Evolutionary conservation across 2,113 vertebrate genomes (phyloP).

Genomic region (Carettochelys insculpta): DNA sequence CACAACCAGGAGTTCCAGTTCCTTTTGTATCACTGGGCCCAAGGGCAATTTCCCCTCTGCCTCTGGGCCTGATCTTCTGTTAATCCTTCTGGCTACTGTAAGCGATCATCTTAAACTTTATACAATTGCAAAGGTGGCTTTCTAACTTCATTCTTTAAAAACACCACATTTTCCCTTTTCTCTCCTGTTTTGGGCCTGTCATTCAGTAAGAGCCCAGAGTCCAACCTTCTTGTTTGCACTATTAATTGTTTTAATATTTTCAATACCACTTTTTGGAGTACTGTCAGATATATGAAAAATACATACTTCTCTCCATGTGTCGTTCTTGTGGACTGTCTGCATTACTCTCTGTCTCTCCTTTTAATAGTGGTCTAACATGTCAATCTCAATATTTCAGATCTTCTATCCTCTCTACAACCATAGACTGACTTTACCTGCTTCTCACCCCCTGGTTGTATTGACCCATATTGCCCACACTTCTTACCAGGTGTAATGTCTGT

Average conservation of each 20-base stretch:
- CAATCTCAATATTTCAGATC: neutral
- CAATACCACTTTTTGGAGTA: neutral
- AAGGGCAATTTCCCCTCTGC: no score
- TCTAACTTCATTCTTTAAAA: neutral
- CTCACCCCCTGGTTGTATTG: neutral
- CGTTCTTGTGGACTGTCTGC: neutral
- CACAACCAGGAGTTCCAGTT: no score
- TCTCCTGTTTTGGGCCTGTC: neutral
- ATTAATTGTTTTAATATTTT: neutral
- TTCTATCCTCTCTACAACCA: no score
- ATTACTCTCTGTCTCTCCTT: neutral
- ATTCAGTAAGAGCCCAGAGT: neutral
- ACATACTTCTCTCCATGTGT: neutral
- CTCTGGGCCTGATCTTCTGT: neutral
- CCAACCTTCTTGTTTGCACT: neutral
- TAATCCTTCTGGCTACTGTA: neutral
- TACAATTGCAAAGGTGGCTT: neutral
- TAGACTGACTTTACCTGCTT: neutral
- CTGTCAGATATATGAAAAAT: neutral
- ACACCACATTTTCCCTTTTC: neutral
- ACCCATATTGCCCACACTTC: neutral
- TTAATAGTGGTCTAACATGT: neutral
- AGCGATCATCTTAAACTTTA: neutral
- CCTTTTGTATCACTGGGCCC: no score
- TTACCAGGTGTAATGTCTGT: neutral